phyloP scores from a whole-genome alignment of 2,888 invertebrate species.

The Sussaba pulchella region DNA sequence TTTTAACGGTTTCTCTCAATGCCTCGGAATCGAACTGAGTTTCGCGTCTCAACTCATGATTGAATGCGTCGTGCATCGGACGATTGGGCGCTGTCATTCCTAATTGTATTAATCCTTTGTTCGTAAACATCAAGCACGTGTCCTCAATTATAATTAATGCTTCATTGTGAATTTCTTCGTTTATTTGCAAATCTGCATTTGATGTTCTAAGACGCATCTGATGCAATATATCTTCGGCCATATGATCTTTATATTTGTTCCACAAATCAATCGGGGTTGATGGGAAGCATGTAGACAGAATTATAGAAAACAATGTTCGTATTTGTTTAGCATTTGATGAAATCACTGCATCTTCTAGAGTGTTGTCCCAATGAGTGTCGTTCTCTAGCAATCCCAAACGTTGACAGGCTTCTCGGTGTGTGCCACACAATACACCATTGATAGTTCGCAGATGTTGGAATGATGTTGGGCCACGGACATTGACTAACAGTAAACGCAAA shows the following conservation, averaged over 20 bases:
- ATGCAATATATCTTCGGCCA: conserved; percentile 21
- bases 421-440: conserved; percentile 7
- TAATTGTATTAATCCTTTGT: conserved; percentile 65
- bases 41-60: conserved; percentile 75
- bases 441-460: neutral
- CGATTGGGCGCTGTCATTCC: conserved; percentile 74
- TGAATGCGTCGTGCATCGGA: conserved; percentile 68
- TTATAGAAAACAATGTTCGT: too few relatives aligned
- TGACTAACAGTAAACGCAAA: too few relatives aligned
- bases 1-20: conserved; percentile 17
- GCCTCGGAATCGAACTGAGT: conserved; percentile 58
- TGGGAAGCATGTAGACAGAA: too few relatives aligned
- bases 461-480: too few relatives aligned
- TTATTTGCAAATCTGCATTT: too few relatives aligned
- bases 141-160: neutral
- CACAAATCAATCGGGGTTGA: too few relatives aligned
- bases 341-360: too few relatives aligned
- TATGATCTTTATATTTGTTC: conserved; percentile 7
- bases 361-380: too few relatives aligned
- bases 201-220: neutral
- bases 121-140: conserved; percentile 2
- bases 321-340: too few relatives aligned
- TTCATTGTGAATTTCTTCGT: too few relatives aligned
- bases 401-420: neutral
- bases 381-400: neutral